These are phyloP conservation scores for Drosophila greeni DNA, from an alignment of 2,888 invertebrate species.

Conservation along the genomic window DNA sequence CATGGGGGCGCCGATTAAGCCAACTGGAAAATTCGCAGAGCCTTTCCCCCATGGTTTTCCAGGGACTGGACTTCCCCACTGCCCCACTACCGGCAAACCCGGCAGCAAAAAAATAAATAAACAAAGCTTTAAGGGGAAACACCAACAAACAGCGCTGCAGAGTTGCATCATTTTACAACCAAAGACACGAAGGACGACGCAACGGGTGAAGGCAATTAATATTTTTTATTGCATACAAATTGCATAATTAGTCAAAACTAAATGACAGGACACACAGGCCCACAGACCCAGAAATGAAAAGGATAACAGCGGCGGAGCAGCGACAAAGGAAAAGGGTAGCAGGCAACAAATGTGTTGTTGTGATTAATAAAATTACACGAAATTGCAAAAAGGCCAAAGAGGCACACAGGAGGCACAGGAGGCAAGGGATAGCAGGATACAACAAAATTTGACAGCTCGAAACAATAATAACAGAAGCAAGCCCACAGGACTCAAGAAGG, in stretches of 20 bases:
- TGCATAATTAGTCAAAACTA: slow-evolving; percentile 73
- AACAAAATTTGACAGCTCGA: slow-evolving; percentile 64
- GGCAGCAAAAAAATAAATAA: slow-evolving; percentile 58
- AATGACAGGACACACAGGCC: slow-evolving; percentile 48
- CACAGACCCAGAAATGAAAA: slow-evolving; percentile 38
- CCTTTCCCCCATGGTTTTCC: background rate
- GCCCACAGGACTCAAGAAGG: slow-evolving; percentile 44
- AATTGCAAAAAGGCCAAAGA: slow-evolving; percentile 44
- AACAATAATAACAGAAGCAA: slow-evolving; percentile 60
- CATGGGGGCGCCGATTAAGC: slow-evolving; percentile 76
- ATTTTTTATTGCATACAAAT: slow-evolving; percentile 73
- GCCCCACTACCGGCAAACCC: background rate
- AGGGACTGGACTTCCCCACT: slow-evolving; percentile 1
- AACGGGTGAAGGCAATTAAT: slow-evolving; percentile 56
- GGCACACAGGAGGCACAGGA: too few relatives aligned
- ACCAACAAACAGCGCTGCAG: slow-evolving; percentile 18
- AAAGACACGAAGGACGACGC: slow-evolving; percentile 15
- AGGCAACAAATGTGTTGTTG: slow-evolving; percentile 64
- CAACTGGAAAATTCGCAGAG: slow-evolving; percentile 74
- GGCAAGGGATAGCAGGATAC: slow-evolving; percentile 37
- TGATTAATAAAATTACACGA: slow-evolving; percentile 73
- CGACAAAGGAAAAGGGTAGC: slow-evolving; percentile 42
- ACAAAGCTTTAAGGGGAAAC: slow-evolving; percentile 53
- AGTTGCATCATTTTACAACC: slow-evolving; percentile 29
- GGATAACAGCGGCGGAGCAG: slow-evolving; percentile 26